Base-by-base conservation (phyloP, 2,888 invertebrate genomes). In the Steinernema scapterisci region DNA sequence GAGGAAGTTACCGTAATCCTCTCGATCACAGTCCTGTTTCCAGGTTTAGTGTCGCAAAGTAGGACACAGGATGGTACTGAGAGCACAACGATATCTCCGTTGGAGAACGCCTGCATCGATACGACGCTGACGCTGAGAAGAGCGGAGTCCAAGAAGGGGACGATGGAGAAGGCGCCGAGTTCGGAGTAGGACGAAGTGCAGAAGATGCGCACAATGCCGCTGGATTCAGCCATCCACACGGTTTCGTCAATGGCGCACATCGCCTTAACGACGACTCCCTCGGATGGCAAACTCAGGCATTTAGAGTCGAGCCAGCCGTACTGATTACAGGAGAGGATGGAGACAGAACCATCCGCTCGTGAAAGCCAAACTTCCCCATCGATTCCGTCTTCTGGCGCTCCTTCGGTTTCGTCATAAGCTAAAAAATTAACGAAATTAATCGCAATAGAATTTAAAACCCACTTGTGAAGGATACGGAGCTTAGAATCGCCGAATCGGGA, bases 41-140 rank as follows among this genome's bases (percentile, higher is more conserved):
- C 70, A 72, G 72, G 44, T 51, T 70, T 63, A 13, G 74, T 52
- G 38, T 75, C 70, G 48, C 78, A 75, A 5, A 82, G 73, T 48
- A 82, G 73, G 0, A 90, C 89, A 86, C 94, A 94, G 78, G 94
- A 90, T 73, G 91, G 76, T 91, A 88, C 44, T 6, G 73, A 45
- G 56, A 78, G 56, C n/a, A 78, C 52, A 5, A 75, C 71, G 5
- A 51, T 23, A 16, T 56, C 70, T 5, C 72, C 87, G 90, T 91
- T 44, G 89, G 88, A 56, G 90, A 73, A 75, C 23, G 27, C 44
- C 25, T 43, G 27, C 23, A 78, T 72, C 38, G 74, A 63, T 13
- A 63, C 63, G 31, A 63, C 31, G 31, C 63, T 63, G 38, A 63
- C 63, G 63, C 16, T n/a, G 38, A 63, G 63, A 13, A 63, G 63